Percentiles rank a stretch among this genome's conserved stretches.
Conservation (phyloP, 2,797 vertebrate species). For the Philypnodon macrostomus region DNA sequence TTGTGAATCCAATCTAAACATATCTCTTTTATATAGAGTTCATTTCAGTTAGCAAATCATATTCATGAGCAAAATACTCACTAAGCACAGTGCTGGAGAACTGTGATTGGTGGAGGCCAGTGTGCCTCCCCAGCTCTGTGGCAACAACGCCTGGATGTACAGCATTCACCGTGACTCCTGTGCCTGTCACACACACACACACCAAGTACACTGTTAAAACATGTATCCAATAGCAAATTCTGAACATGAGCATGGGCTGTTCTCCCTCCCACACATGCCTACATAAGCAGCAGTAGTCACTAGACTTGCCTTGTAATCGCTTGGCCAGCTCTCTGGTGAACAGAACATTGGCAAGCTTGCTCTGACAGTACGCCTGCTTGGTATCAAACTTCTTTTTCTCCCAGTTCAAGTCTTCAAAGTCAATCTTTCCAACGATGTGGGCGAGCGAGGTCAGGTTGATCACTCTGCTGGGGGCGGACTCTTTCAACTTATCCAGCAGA, state of each 20-base stretch:
- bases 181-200: slow-evolving; percentile 64
- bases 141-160: slow-evolving; percentile 84
- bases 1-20: no score
- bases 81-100: slow-evolving; percentile 79
- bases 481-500: slow-evolving; percentile 83
- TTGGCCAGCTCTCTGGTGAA: slow-evolving; percentile 85
- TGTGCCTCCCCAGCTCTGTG: slow-evolving; percentile 84
- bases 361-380: slow-evolving; percentile 88
- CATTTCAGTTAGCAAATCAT: no score
- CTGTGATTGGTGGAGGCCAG: slow-evolving; percentile 78
- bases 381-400: slow-evolving; percentile 83
- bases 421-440: slow-evolving; percentile 81
- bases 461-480: slow-evolving; percentile 81
- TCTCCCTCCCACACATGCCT: slow-evolving; percentile 62
- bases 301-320: slow-evolving; percentile 76
- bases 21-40: no score
- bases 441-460: slow-evolving; percentile 86
- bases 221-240: slow-evolving; percentile 41
- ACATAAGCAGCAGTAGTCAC: slow-evolving; percentile 47
- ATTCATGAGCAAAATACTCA: slow-evolving; percentile 69
- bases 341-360: slow-evolving; percentile 85
- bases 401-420: slow-evolving; percentile 87
- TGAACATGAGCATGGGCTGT: slow-evolving; percentile 41
- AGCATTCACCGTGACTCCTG: slow-evolving; percentile 80
- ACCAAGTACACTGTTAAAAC: slow-evolving; percentile 40